A percentile compares a stretch with the other conserved stretches of the same genome.
These are phyloP conservation scores for human (Homo sapiens) DNA, from an alignment of 2,113 vertebrate species.

Conservation along the genomic window DNA sequence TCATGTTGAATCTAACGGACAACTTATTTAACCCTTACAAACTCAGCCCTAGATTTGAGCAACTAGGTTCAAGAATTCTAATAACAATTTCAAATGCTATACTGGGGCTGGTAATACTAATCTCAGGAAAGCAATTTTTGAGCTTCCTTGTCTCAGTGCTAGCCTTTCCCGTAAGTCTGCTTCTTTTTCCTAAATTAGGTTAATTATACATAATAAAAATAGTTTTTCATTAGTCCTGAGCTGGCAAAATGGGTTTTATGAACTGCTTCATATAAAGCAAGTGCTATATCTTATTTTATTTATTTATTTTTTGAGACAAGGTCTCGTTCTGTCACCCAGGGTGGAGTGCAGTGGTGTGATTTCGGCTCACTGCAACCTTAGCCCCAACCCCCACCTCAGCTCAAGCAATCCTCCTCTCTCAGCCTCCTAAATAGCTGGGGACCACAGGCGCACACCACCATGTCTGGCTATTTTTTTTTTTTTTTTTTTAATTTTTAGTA, in stretches of 20 bases:
- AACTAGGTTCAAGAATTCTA: constrained; percentile 38
- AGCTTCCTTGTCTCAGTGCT: constrained; percentile 42
- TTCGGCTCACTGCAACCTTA: neutral
- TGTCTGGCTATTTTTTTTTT: neutral
- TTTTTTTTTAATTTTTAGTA: neutral
- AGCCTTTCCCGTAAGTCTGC: neutral
- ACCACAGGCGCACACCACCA: neutral
- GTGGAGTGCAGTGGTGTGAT: neutral
- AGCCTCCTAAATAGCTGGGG: neutral
- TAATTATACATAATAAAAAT: constrained; percentile 64
- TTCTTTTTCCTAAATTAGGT: constrained; percentile 51
- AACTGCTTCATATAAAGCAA: constrained; percentile 45
- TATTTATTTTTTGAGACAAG: neutral
- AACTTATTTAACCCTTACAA: constrained; percentile 33
- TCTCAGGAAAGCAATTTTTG: constrained; percentile 37
- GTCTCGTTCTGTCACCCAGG: neutral
- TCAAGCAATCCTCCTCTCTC: neutral
- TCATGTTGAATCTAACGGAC: neutral
- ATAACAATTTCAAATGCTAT: constrained; percentile 54
- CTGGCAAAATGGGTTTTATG: constrained; percentile 55
- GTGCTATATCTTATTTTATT: neutral
- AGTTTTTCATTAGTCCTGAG: constrained; percentile 50
- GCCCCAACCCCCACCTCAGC: neutral
- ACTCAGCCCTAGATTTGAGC: neutral
- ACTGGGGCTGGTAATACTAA: constrained; percentile 11